phyloP scores from a whole-genome alignment of 2,113 vertebrate species.

The Oncorhynchus keta region DNA sequence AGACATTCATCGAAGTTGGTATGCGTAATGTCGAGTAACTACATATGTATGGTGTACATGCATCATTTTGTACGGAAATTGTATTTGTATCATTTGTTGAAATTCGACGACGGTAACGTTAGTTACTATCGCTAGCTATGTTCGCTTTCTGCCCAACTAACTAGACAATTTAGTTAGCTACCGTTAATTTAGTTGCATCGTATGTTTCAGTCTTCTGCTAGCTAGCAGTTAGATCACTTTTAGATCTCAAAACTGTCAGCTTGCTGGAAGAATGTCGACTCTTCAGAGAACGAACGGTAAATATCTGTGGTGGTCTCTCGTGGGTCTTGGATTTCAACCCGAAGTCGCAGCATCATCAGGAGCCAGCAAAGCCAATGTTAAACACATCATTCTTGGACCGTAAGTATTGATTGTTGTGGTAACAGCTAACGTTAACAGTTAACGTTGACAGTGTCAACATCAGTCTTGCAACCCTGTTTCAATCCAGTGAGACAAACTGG shows the following conservation, averaged over 20 bases:
- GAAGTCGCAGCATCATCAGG: constrained; percentile 28
- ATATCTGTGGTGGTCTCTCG: constrained; percentile 71
- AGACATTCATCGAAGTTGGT: background rate
- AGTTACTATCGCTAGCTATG: no score
- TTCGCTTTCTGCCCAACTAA: no score
- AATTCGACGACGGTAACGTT: no score
- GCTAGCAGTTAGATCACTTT: background rate
- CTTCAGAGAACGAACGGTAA: constrained; percentile 54
- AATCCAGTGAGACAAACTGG: no score
- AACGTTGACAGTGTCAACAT: no score
- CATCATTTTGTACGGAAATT: background rate
- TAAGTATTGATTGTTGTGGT: constrained; percentile 52
- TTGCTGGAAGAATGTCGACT: constrained; percentile 32
- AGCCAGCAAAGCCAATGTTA: constrained; percentile 42
- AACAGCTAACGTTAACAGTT: background rate
- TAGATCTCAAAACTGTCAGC: background rate
- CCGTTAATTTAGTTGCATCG: background rate
- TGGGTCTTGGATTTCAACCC: constrained; percentile 67
- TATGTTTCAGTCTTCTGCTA: background rate
- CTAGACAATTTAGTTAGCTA: background rate
- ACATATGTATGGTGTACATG: background rate
- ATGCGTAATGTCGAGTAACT: background rate
- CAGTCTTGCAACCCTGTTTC: no score
- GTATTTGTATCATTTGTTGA: no score
- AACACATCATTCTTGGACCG: constrained; percentile 67